Percentiles rank a stretch among this genome's conserved stretches.
Evolutionary conservation across 2,797 vertebrate species (phyloP).

Genomic region (Merluccius polli): DNA sequence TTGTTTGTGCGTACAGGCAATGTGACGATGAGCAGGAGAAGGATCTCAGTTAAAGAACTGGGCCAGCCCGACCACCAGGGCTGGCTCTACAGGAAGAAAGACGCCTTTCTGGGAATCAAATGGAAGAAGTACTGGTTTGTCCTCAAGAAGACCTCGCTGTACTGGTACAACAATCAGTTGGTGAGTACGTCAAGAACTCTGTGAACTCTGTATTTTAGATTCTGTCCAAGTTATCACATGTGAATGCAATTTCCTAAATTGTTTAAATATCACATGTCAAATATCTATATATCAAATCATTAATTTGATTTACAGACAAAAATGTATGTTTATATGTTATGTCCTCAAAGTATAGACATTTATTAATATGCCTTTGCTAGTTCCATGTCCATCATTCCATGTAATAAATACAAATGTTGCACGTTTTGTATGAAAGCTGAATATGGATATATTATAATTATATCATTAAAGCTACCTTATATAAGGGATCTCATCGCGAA

Average conservation of each 20-base stretch:
- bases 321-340: background rate
- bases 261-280: background rate
- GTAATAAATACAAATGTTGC: background rate
- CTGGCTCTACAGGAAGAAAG: constrained; percentile 96
- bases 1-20: constrained; percentile 68
- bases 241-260: background rate
- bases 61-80: constrained; percentile 90
- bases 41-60: constrained; percentile 93
- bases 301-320: background rate
- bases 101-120: constrained; percentile 91
- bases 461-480: background rate
- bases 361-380: background rate
- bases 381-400: background rate
- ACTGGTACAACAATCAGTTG: constrained; percentile 91
- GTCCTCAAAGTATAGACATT: background rate
- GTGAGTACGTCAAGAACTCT: constrained; percentile 71
- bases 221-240: background rate
- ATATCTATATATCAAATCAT: background rate
- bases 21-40: constrained; percentile 90
- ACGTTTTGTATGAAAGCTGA: background rate
- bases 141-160: constrained; percentile 88
- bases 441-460: background rate
- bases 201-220: background rate
- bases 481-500: background rate
- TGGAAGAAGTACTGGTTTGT: constrained; percentile 99